Percentiles rank a stretch among this genome's conserved stretches.
Conservation (phyloP, 2,113 vertebrate genomes). For the Bos taurus region ARS-UCD2.0 NC_037329.1:73093001-73093500, state of each 20-base stretch:
- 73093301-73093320: neutral
- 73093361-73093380: neutral
- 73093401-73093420: neutral
- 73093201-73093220: neutral
- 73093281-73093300: neutral
- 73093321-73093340: neutral
- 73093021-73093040: neutral
- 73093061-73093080: neutral
- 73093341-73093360: neutral
- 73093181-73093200: neutral
- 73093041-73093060: neutral
- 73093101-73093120: neutral
- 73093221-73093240: accelerated
- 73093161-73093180: neutral
- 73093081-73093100: neutral
- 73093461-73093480: neutral
- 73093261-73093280: neutral
- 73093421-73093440: neutral
- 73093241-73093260: neutral
- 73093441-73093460: neutral
- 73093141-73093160: neutral
- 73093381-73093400: neutral
- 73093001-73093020: neutral
- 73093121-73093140: neutral
- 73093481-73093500: neutral